Evolutionary conservation across 1,140 invertebrate genomes (phyloP), one percentile per base, ranked within the genome.

Genomic region (Hylaeus anthracinus): DNA sequence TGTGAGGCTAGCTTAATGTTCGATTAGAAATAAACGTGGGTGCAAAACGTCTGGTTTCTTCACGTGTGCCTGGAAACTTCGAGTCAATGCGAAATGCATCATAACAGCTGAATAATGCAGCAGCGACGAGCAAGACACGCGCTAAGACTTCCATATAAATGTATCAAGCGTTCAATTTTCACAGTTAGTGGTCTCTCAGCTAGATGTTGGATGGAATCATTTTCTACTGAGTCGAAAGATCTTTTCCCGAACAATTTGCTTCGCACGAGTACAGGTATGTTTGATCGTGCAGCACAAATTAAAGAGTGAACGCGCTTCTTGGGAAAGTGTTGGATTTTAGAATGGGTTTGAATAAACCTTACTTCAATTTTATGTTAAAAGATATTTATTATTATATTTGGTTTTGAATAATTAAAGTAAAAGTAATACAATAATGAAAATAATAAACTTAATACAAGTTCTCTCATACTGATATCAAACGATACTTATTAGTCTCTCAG

Each of bases 61-160:
- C 83, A 64, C 67, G 71, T 82, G 75, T 66, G 53, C 15, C 14
- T 45, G 37, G 41, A 43, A 51, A 60, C 41, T 77, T 81, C 39
- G 63, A 5, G 61, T 83, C 71, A 79, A 82, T 88, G 74, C 58
- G 43, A 77, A 64, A 77, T 69, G 79, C 75, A 56, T 55, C 60
- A 74, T 75, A 55, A 71, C 73, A 48, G 12, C 15, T 88, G 82
- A 88, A 88, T 88, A 88, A 88, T 88, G 64, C n/a, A 88, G 10
- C 61, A 39, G 39, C 43, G 66, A 55, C 51, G 12, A 60, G 75
- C 55, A 45, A 78, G 70, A 58, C 12, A 51, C 39, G 55, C 10
- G n/a, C 12, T 5, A 12, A 26, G 43, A 58, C 51, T 48, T 37
- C 48, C 72, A 80, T 74, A 80, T 80, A 80, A 74, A 66, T n/a